A percentile compares a stretch with the other conserved stretches of the same genome.
These are phyloP conservation scores for Drosophila quadrilineata DNA, from an alignment of 1,140 invertebrate genomes.

Conservation along the genomic window DNA sequence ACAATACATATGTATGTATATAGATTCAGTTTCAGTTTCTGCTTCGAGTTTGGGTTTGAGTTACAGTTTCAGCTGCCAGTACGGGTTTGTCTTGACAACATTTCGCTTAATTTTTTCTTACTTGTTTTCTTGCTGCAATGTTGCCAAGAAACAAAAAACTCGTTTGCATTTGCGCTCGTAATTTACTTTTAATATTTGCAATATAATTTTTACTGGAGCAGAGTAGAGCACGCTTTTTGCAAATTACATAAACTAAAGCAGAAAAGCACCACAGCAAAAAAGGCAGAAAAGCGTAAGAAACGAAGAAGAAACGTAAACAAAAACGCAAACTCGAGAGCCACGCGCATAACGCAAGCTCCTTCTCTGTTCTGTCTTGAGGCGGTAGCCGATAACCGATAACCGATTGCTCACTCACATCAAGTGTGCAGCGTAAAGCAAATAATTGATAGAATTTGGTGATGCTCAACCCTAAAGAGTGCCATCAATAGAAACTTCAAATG, in stretches of 20 bases:
- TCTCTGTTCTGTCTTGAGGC: too few relatives aligned
- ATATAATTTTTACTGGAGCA: constrained; percentile 58
- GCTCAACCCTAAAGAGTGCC: constrained; percentile 8
- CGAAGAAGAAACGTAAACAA: constrained; percentile 63
- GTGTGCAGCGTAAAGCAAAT: constrained; percentile 68
- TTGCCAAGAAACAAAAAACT: too few relatives aligned
- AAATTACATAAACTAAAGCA: constrained; percentile 68
- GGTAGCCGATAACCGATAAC: too few relatives aligned
- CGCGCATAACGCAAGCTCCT: too few relatives aligned
- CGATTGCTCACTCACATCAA: too few relatives aligned
- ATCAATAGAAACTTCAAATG: background rate
- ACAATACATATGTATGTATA: background rate
- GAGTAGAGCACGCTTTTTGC: constrained; percentile 62
- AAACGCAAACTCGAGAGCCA: constrained; percentile 56
- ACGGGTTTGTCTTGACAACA: too few relatives aligned
- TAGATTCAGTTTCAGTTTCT: constrained; percentile 8
- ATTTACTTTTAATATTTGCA: constrained; percentile 72
- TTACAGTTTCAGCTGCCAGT: constrained; percentile 24
- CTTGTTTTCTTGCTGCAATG: too few relatives aligned
- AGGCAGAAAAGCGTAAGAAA: constrained; percentile 27
- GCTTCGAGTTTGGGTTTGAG: constrained; percentile 31
- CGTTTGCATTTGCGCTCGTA: constrained; percentile 68
- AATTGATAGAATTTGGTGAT: constrained; percentile 71
- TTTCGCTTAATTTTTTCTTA: too few relatives aligned
- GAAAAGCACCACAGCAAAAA: too few relatives aligned